Evolutionary conservation across 2,797 vertebrate species (phyloP), one percentile per base, ranked within the genome.

Genomic region (Hypotaenidia okinawae): DNA sequence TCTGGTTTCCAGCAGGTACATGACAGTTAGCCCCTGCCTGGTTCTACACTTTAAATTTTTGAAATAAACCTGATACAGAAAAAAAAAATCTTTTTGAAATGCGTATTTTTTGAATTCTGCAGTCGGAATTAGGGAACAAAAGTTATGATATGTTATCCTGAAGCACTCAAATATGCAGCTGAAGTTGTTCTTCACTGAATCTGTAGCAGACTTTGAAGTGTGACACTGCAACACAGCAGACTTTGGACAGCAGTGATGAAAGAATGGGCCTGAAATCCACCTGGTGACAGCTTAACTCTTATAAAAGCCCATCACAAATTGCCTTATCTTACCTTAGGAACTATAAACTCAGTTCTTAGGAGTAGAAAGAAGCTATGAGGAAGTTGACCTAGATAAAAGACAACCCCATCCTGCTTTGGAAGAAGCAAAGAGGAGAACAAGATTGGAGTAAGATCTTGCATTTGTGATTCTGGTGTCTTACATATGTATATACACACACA

Each of bases 211-310:
- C 78, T 91, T 95, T 78, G 87, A 87, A 87, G 72, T n/a, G 64
- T 80, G 77, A 33, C 78, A 87, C 90, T 96, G 80, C 89, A 94
- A 95, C 81, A 87, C 37, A 81, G 25, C 35, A 88, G 61, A 95
- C 94, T 96, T 97, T 83, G 95, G 58, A 70, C 84, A 43, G 35
- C 24, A 59, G 16, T 67, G 77, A 62, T 76, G 63, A 93, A 93
- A 93, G 70, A n/a, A 78, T 61, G 54, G 45, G 58, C 67, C 83
- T 89, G 95, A 90, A 96, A 95, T 95, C 57, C 67, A 72, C 61
- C 52, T 93, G 89, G 62, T 90, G 83, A 90, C 85, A 84, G 67
- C 64, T 28, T 84, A 54, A 16, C 55, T 76, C 5, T 84, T 52
- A 73, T 58, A 87, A 94, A 87, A 5, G 14, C 35, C 30, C 15